Evolutionary conservation across 2,888 invertebrate genomes (phyloP).

Genomic region (Epinotia demarniana): DNA sequence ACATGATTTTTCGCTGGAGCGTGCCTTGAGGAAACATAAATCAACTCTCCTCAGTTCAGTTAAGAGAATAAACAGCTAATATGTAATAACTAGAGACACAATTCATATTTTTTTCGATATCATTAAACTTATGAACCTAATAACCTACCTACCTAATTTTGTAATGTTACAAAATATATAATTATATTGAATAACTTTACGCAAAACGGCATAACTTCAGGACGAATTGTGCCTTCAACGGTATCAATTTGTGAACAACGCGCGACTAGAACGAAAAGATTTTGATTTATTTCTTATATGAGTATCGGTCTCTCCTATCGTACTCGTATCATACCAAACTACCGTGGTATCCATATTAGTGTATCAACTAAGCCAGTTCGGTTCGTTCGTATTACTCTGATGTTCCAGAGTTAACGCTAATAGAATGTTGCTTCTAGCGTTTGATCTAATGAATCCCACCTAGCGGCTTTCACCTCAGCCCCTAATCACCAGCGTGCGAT

Average conservation of each 20-base stretch:
- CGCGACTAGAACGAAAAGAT: too few species aligned
- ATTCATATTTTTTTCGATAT: too few species aligned
- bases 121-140: too few species aligned
- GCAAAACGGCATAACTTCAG: too few species aligned
- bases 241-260: too few species aligned
- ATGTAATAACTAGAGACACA: not conserved
- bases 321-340: not conserved
- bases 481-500: conserved; percentile 18
- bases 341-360: not conserved
- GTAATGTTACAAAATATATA: too few species aligned
- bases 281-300: too few species aligned
- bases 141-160: too few species aligned
- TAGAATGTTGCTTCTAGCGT: conserved; percentile 5
- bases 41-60: conserved; percentile 5
- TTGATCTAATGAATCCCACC: conserved; percentile 22
- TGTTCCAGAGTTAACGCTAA: not conserved
- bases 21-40: not conserved
- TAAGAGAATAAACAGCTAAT: not conserved
- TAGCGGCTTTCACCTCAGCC: conserved; percentile 16
- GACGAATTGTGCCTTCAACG: too few species aligned
- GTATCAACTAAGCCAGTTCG: not conserved
- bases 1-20: not conserved
- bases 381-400: not conserved
- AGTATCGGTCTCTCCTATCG: too few species aligned
- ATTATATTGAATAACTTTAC: too few species aligned